Percentiles rank a stretch among this genome's conserved stretches.
Evolutionary conservation across 2,113 vertebrate genomes (phyloP).

Genomic region (Narcine bancroftii): DNA sequence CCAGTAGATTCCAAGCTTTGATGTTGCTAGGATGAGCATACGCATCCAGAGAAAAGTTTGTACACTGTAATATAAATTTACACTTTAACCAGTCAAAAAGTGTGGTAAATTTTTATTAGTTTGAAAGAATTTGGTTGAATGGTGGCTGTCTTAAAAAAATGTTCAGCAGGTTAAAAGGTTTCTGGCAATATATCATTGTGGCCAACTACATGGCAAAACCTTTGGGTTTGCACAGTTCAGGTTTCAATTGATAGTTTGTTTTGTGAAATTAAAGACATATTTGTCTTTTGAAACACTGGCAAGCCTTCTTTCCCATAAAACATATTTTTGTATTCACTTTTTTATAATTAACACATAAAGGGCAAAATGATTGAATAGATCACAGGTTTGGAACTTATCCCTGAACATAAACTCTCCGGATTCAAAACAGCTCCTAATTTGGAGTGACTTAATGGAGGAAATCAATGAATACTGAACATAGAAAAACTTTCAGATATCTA

Average conservation of each 20-base stretch:
- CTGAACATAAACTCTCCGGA: neutral
- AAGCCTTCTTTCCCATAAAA: neutral
- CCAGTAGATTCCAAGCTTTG: neutral
- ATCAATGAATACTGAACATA: neutral
- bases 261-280: neutral
- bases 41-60: neutral
- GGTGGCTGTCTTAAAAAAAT: neutral
- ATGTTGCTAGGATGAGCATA: neutral
- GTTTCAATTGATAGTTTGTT: neutral
- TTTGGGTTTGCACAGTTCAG: neutral
- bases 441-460: neutral
- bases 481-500: neutral
- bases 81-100: neutral
- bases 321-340: neutral
- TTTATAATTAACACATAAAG: neutral
- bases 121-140: neutral
- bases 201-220: neutral
- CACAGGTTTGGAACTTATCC: neutral
- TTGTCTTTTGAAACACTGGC: neutral
- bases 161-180: neutral
- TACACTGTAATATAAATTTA: neutral
- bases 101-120: conserved; percentile 21
- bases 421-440: neutral
- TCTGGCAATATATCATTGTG: neutral
- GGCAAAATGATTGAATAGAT: neutral